phyloP scores from a whole-genome alignment of 30 jellyfish, hydroid and myxozoan genomes.

The Pseudorhiza aurosa region DNA sequence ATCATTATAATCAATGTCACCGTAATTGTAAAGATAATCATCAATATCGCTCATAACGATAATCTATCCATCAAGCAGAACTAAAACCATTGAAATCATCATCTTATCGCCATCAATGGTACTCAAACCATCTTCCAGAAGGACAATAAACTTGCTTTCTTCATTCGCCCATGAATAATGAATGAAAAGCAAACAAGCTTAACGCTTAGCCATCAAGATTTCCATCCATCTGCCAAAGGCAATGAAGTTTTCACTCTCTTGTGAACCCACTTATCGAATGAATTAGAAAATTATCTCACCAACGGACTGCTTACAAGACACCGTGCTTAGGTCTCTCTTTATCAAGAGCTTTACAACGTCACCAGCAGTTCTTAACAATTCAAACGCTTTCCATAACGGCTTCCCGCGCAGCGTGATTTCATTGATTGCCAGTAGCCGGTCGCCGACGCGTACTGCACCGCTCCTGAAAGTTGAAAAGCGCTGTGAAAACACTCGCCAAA shows the following conservation, averaged over 20 bases:
- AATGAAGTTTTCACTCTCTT: not conserved
- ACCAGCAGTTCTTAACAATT: constrained; percentile 42
- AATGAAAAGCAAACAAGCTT: not conserved
- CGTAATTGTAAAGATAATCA: too few species aligned
- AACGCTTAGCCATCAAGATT: not conserved
- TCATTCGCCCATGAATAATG: constrained; percentile 16
- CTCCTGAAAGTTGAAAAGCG: constrained; percentile 30
- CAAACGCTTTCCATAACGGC: constrained; percentile 64
- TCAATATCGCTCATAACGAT: too few species aligned
- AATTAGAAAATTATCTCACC: constrained; percentile 8
- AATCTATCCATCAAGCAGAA: too few species aligned
- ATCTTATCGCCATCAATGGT: too few species aligned
- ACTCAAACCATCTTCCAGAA: too few species aligned
- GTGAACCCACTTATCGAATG: not conserved
- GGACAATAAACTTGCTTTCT: too few species aligned
- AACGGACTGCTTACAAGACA: not conserved
- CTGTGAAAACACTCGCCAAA: not conserved
- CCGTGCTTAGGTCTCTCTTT: constrained; percentile 26
- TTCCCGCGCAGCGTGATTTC: constrained; percentile 79
- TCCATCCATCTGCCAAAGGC: not conserved
- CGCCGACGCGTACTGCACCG: constrained; percentile 70
- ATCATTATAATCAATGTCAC: too few species aligned
- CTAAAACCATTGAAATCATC: too few species aligned
- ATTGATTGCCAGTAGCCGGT: constrained; percentile 71
- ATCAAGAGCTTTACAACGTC: constrained; percentile 63